These are phyloP conservation scores for Dreissena polymorpha DNA, from an alignment of 1,140 invertebrate species.

Conservation along the genomic window DNA sequence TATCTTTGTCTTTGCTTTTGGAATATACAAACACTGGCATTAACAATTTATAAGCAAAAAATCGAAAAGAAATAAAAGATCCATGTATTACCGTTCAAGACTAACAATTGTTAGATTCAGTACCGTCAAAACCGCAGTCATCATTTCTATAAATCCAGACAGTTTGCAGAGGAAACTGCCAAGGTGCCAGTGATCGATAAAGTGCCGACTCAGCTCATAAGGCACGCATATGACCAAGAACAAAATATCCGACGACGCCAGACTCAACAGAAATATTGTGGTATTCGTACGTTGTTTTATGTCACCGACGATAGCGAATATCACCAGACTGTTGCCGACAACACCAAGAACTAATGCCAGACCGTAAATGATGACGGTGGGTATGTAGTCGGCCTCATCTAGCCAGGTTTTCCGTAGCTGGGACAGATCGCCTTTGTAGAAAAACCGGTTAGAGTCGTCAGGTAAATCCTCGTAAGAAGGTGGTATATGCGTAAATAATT, in stretches of 20 bases:
- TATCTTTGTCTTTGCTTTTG: too few species aligned
- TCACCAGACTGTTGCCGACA: conserved; percentile 92
- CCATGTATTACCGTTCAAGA: conserved; percentile 78
- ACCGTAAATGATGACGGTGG: conserved; percentile 83
- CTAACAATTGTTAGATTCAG: conserved; percentile 79
- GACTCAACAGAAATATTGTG: conserved; percentile 95
- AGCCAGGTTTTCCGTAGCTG: conserved; percentile 70
- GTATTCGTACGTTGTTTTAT: conserved; percentile 92
- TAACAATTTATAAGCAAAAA: too few species aligned
- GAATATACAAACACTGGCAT: too few species aligned
- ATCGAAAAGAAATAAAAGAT: too few species aligned
- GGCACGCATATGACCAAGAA: conserved; percentile 94
- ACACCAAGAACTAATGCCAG: conserved; percentile 89
- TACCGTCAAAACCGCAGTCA: conserved; percentile 75
- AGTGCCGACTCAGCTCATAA: conserved; percentile 93
- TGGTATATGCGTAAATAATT: conserved; percentile 1
- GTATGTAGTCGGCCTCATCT: conserved; percentile 70
- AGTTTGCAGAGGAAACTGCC: conserved; percentile 84
- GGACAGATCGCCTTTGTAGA: conserved; percentile 67
- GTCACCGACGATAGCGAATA: conserved; percentile 91
- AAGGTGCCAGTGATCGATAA: conserved; percentile 88
- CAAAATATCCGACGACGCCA: conserved; percentile 94
- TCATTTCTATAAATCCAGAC: conserved; percentile 76
- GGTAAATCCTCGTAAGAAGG: not conserved
- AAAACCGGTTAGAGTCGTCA: conserved; percentile 42